phyloP scores from a whole-genome alignment of 2,113 vertebrate species.

The Casuarius casuarius region DNA sequence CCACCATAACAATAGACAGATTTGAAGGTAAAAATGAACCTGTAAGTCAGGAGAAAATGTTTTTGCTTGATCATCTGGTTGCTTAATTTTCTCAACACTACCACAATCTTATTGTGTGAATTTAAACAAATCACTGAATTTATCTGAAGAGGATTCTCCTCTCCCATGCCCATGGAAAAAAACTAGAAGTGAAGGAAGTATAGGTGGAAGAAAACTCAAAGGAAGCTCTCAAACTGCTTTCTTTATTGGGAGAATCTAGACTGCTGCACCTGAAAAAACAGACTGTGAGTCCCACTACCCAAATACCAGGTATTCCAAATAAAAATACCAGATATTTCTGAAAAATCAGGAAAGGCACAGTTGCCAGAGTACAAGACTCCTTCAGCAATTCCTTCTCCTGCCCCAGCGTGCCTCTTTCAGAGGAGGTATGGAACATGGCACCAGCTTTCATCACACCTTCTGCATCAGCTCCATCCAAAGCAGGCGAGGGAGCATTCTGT shows the following conservation, averaged over 20 bases:
- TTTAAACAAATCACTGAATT: background rate
- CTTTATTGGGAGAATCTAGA: background rate
- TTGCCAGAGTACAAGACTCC: background rate
- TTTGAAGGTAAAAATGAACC: background rate
- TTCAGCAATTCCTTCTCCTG: background rate
- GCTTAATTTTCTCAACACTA: background rate
- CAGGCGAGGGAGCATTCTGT: background rate
- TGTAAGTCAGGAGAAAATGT: background rate
- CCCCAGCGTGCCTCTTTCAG: background rate
- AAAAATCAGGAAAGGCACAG: background rate
- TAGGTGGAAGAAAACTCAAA: background rate
- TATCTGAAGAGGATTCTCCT: background rate
- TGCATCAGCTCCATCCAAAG: background rate
- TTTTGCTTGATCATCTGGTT: background rate
- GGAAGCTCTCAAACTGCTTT: background rate
- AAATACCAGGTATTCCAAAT: background rate
- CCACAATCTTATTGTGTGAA: background rate
- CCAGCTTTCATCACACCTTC: background rate
- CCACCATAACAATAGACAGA: background rate
- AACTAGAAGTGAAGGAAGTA: background rate
- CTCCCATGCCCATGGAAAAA: fast-evolving
- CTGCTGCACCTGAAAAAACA: background rate
- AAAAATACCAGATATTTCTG: background rate
- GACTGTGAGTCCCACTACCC: background rate
- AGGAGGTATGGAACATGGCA: background rate